Conservation (phyloP, 2,888 invertebrate genomes). For the Rhyacophila evoluta region DNA sequence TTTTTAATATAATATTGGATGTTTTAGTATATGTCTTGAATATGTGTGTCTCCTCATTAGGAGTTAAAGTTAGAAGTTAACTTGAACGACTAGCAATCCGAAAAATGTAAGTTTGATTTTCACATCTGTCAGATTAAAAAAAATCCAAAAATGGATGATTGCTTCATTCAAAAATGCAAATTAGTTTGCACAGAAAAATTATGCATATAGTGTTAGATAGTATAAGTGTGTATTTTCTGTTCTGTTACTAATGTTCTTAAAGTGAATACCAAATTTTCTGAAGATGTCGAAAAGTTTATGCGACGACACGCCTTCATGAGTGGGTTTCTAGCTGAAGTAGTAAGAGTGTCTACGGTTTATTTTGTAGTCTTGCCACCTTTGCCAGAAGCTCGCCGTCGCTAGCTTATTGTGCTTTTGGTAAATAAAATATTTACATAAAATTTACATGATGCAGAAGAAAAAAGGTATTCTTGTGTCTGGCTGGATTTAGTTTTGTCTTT, state of each 20-base stretch:
- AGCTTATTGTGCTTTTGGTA: slow-evolving; percentile 11
- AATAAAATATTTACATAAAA: slow-evolving; percentile 12
- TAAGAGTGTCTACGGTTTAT: neutral
- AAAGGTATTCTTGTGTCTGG: neutral
- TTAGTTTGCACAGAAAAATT: no score
- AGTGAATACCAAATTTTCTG: neutral
- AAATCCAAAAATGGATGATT: no score
- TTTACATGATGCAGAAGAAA: neutral
- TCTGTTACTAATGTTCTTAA: neutral
- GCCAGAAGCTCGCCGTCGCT: neutral
- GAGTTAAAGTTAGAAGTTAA: no score
- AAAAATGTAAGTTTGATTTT: no score
- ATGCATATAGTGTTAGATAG: no score
- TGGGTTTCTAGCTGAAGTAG: slow-evolving; percentile 9
- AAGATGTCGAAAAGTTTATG: neutral
- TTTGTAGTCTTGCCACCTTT: slow-evolving; percentile 1
- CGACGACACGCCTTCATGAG: neutral
- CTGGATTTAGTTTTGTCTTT: slow-evolving; percentile 1
- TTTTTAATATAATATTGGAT: no score
- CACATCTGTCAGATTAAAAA: no score
- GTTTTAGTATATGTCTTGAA: no score
- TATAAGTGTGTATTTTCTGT: neutral
- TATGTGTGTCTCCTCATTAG: no score
- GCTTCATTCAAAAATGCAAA: no score
- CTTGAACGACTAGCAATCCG: no score